Evolutionary conservation across 2,888 invertebrate species (phyloP).

Genomic region (Volucella zonaria): DNA sequence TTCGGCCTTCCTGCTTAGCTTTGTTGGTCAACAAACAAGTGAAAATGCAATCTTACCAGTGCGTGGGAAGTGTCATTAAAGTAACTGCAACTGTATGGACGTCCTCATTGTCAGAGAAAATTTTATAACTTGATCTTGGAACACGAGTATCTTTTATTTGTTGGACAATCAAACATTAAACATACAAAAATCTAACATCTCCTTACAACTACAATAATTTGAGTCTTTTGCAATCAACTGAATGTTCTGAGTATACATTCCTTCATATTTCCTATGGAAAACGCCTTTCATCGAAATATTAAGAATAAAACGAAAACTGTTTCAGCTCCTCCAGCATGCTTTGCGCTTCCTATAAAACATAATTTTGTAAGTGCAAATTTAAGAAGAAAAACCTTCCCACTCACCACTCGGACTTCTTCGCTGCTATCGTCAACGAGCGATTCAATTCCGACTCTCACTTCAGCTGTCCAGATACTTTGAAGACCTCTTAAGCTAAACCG

Average conservation of each 20-base stretch:
- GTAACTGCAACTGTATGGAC: too few species aligned
- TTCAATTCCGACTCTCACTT: slow-evolving; percentile 79
- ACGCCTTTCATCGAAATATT: slow-evolving; percentile 21
- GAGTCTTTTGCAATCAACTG: background rate
- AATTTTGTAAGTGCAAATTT: background rate
- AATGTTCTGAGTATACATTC: background rate
- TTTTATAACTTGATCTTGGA: too few species aligned
- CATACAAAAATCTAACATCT: slow-evolving; percentile 12
- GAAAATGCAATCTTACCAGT: too few species aligned
- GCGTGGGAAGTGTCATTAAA: too few species aligned
- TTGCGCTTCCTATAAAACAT: slow-evolving; percentile 78
- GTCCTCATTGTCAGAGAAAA: too few species aligned
- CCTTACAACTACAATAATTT: background rate
- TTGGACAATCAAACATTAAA: slow-evolving; percentile 10
- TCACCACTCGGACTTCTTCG: slow-evolving; percentile 77
- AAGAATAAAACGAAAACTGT: slow-evolving; percentile 80
- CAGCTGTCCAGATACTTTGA: slow-evolving; percentile 80
- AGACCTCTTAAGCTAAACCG: slow-evolving; percentile 87
- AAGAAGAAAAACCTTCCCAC: background rate
- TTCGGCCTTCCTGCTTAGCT: too few species aligned
- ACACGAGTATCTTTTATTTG: background rate
- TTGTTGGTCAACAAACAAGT: too few species aligned
- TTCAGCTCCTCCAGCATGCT: slow-evolving; percentile 81
- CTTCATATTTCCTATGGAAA: background rate
- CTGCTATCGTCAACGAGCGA: slow-evolving; percentile 78